Conservation (phyloP, 1,140 invertebrate genomes). For the Microplitis mediator region DNA sequence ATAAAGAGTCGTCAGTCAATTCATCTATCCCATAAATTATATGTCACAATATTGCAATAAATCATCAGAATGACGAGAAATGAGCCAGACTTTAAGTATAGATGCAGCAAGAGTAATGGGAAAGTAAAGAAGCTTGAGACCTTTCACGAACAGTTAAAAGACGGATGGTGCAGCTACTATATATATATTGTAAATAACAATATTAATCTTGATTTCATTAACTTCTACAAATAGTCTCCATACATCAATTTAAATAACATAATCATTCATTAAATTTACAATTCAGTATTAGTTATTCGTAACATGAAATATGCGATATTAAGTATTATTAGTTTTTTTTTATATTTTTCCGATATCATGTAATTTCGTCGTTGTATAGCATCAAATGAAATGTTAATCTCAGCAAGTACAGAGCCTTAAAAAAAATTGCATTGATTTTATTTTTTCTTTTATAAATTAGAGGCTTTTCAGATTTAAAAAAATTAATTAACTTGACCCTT, state of each 20-base stretch:
- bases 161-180: constrained; percentile 32
- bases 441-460: neutral
- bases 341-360: too few species aligned
- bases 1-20: constrained; percentile 59
- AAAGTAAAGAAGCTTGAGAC: constrained; percentile 29
- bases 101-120: constrained; percentile 31
- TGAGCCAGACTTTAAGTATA: constrained; percentile 28
- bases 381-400: too few species aligned
- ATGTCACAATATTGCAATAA: constrained; percentile 63
- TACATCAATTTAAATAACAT: too few species aligned
- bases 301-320: too few species aligned
- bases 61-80: constrained; percentile 53
- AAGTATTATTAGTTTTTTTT: too few species aligned
- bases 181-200: constrained; percentile 39
- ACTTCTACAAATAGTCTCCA: constrained; percentile 24
- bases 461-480: neutral
- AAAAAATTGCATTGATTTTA: too few species aligned
- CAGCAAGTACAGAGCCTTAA: too few species aligned
- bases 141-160: constrained; percentile 35
- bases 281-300: too few species aligned
- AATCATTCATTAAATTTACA: too few species aligned
- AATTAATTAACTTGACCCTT: neutral
- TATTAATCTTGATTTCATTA: constrained; percentile 59
- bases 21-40: constrained; percentile 60
- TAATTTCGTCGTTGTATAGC: too few species aligned